These are phyloP conservation scores for Aepyceros melampus DNA, from an alignment of 2,113 vertebrate genomes.

Conservation along the genomic window DNA sequence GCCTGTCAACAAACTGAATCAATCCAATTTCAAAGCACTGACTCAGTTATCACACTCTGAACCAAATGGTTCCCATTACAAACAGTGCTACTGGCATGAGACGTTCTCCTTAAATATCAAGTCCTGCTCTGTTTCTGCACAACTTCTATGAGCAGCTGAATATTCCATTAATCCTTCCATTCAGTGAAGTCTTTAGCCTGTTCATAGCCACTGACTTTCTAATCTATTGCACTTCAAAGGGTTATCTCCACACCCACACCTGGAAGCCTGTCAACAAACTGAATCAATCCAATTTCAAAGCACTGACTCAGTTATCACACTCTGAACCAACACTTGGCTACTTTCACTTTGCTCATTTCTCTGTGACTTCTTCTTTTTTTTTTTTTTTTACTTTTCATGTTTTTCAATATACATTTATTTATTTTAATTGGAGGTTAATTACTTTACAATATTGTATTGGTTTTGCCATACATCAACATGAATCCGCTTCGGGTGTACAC, in stretches of 20 bases:
- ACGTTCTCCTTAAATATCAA: not conserved
- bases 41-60: no score
- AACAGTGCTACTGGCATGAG: not conserved
- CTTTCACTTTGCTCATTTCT: not conserved
- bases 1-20: not conserved
- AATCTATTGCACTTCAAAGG: not conserved
- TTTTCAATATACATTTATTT: no score
- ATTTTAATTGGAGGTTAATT: no score
- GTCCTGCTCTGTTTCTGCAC: rapidly evolving
- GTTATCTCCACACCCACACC: rapidly evolving
- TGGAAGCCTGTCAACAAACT: not conserved
- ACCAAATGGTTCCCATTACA: not conserved
- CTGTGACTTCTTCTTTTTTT: not conserved
- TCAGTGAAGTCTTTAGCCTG: not conserved
- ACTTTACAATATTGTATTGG: no score
- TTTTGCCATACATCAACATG: no score
- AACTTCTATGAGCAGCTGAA: not conserved
- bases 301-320: not conserved
- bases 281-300: not conserved
- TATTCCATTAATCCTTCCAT: not conserved
- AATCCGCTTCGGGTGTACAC: no score
- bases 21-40: not conserved
- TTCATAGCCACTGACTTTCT: not conserved
- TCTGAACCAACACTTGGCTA: not conserved
- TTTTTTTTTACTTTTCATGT: no score